phyloP scores from a whole-genome alignment of 37 sponge, comb jelly and placozoan species.

The Petrosia ficiformis region DNA sequence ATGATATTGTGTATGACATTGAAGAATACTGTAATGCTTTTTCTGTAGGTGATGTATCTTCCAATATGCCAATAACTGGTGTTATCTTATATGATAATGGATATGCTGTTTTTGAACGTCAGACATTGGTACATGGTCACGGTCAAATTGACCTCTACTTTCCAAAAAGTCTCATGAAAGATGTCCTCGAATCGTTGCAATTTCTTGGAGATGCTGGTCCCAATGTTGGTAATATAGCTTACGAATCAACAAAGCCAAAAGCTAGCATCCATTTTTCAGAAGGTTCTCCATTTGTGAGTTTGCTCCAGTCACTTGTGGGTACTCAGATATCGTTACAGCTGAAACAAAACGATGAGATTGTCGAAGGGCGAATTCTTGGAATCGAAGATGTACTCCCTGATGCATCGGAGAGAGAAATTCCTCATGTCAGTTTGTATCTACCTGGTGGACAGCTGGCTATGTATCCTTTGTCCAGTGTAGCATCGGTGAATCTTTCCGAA shows the following conservation, averaged over 20 bases:
- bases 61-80: slow-evolving; percentile 68
- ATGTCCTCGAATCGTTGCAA: slow-evolving; percentile 80
- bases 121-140: slow-evolving; percentile 57
- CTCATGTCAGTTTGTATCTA: slow-evolving; percentile 49
- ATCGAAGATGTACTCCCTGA: slow-evolving; percentile 36
- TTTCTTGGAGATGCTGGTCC: slow-evolving; percentile 54
- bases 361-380: slow-evolving; percentile 69
- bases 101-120: slow-evolving; percentile 81
- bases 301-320: slow-evolving; percentile 50
- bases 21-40: background rate
- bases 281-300: slow-evolving; percentile 36
- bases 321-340: slow-evolving; percentile 8
- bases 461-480: slow-evolving; percentile 32
- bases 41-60: background rate
- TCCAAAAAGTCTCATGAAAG: slow-evolving; percentile 56
- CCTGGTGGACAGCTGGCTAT: slow-evolving; percentile 33
- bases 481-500: slow-evolving; percentile 49
- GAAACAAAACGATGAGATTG: background rate
- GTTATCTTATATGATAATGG: slow-evolving; percentile 87
- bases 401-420: background rate
- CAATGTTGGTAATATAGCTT: slow-evolving; percentile 86
- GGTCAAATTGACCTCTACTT: slow-evolving; percentile 89
- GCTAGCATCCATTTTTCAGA: slow-evolving; percentile 49
- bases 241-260: slow-evolving; percentile 77
- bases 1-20: too few species aligned